Evolutionary conservation across 2,888 invertebrate species (phyloP).

Genomic region (Gortyna flavago): DNA sequence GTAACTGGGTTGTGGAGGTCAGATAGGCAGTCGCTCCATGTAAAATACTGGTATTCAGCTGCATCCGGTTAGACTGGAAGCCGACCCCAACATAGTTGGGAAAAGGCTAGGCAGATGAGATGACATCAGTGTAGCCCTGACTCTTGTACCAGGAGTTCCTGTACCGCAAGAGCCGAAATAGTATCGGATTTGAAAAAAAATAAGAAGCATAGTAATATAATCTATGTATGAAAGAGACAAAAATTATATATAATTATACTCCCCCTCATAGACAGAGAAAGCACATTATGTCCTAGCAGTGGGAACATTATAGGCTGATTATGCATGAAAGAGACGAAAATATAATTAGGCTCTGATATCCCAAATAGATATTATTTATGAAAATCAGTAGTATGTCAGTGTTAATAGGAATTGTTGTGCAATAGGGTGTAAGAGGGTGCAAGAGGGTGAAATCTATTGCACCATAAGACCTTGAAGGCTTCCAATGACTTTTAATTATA

Average conservation of each 20-base stretch:
- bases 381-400: too few species aligned
- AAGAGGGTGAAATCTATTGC: background rate
- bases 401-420: slow-evolving; percentile 35
- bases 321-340: background rate
- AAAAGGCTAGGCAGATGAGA: too few species aligned
- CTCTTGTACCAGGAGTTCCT: background rate
- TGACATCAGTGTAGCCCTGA: background rate
- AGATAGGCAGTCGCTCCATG: too few species aligned
- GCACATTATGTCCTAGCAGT: too few species aligned
- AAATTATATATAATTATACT: background rate
- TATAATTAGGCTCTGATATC: background rate
- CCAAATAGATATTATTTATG: background rate
- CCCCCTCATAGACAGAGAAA: too few species aligned
- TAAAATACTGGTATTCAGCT: too few species aligned
- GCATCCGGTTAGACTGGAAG: too few species aligned
- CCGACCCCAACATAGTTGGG: too few species aligned
- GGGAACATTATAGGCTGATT: too few species aligned
- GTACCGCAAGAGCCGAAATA: background rate
- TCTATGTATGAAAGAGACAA: background rate
- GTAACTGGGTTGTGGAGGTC: too few species aligned
- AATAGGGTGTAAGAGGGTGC: slow-evolving; percentile 1
- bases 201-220: background rate
- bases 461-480: background rate
- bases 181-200: background rate
- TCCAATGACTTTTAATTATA: background rate